A percentile compares a stretch with the other conserved stretches of the same genome.
Conservation (phyloP, 2,888 invertebrate genomes). For the Cosmopolites sordidus region DNA sequence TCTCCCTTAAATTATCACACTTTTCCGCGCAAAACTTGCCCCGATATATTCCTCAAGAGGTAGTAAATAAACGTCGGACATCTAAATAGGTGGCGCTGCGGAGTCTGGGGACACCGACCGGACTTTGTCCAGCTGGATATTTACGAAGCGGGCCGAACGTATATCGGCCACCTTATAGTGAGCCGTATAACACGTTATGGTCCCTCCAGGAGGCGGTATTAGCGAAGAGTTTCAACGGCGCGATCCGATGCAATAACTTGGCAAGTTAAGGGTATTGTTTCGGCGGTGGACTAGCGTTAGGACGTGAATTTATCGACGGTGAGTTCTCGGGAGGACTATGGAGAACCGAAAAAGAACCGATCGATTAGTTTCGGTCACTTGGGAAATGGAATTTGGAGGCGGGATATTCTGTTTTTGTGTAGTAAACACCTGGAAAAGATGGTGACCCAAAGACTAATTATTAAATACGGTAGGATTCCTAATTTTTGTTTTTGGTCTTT, state of each 20-base stretch:
- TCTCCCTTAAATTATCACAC: slow-evolving; percentile 25
- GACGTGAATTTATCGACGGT: slow-evolving; percentile 1
- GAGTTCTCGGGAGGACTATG: slow-evolving; percentile 1
- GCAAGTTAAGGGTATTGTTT: slow-evolving; percentile 24
- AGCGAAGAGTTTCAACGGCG: slow-evolving; percentile 28
- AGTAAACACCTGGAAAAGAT: no score
- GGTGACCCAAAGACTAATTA: no score
- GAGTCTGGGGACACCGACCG: slow-evolving; percentile 28
- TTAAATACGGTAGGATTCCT: no score
- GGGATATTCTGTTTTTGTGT: no score
- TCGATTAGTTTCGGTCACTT: neutral
- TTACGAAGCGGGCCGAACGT: slow-evolving; percentile 33
- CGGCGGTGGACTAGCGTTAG: neutral
- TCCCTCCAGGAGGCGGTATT: slow-evolving; percentile 32
- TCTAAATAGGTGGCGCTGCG: slow-evolving; percentile 32
- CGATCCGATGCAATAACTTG: slow-evolving; percentile 22
- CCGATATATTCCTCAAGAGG: slow-evolving; percentile 32
- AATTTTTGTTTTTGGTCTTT: no score
- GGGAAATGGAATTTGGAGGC: neutral
- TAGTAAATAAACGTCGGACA: slow-evolving; percentile 33
- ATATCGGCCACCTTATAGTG: slow-evolving; percentile 35
- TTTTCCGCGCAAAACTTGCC: slow-evolving; percentile 21
- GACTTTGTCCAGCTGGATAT: slow-evolving; percentile 34
- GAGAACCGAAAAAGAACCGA: neutral
- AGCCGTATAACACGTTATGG: slow-evolving; percentile 34